Base-by-base conservation (phyloP, 2,113 vertebrate genomes). In the Mus spicilegus region DNA sequence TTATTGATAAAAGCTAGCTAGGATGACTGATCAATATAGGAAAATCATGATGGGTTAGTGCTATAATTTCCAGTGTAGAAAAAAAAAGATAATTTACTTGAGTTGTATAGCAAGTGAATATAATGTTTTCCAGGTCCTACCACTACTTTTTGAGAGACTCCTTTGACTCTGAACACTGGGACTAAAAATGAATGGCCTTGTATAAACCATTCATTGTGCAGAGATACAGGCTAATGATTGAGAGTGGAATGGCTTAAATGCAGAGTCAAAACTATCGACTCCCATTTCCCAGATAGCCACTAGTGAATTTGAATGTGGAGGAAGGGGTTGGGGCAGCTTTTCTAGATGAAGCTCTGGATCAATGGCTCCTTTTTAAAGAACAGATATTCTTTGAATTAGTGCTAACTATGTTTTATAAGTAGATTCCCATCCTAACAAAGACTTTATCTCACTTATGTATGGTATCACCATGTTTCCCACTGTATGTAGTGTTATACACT, bases 1-100 rank as follows among this genome's bases (percentile, higher is more conserved):
- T 96, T 96, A 88, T 90, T 96, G 86, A 70, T 46, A 28, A 89
- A 94, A 88, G 51, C 81, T n/a, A 58, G 39, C 72, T 11, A 84
- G 51, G n/a, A 90, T 49, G 69, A 93, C 51, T 61, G 3, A 24
- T 94, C 54, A 81, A 61, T 54, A 19, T 80, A 39, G 80, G 54
- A 86, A 95, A 94, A 85, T 94, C 36, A 58, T 81, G 28, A n/a
- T 73, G 78, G 51, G 19, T 92, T 90, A 87, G 80, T 33, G 51
- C 30, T 58, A 28, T 92, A 94, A 87, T 90, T 95, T 94, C 6
- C 24, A 89, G 20, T 12, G 85, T 63, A 87, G 75, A 49, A 42
- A 88, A 89, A 90, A 76, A 88, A 14, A 80, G 22, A 30, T 33
- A 56, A 84, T 82, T 87, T 88, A 78, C 95, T 91, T 81, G 91